Conservation (phyloP, 2,113 vertebrate species). For the Embiotoca jacksoni region DNA sequence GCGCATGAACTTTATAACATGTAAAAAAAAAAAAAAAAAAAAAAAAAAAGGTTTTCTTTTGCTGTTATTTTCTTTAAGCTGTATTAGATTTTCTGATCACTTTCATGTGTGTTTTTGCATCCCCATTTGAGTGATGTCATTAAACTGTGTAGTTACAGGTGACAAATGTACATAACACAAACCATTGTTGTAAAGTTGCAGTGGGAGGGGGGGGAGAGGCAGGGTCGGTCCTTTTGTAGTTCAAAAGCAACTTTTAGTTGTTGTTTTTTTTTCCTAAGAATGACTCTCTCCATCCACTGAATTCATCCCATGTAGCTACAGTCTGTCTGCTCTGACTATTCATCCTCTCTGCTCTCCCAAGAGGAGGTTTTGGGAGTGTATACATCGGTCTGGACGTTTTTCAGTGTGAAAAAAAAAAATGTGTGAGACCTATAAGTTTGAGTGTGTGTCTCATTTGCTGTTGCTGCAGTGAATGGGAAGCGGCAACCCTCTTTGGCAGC, state of each 20-base stretch:
- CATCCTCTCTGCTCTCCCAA: slow-evolving; percentile 48
- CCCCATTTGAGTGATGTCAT: slow-evolving; percentile 79
- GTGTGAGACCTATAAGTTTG: slow-evolving; percentile 71
- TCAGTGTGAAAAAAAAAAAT: slow-evolving; percentile 57
- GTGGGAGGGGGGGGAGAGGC: slow-evolving; percentile 39
- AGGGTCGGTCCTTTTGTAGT: slow-evolving; percentile 65
- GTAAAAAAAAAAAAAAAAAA: slow-evolving; percentile 64
- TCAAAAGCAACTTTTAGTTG: slow-evolving; percentile 57
- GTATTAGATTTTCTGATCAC: slow-evolving; percentile 72
- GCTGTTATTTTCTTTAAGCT: slow-evolving; percentile 62
- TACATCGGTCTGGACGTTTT: slow-evolving; percentile 59
- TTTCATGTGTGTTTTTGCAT: slow-evolving; percentile 80
- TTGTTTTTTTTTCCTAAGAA: slow-evolving; percentile 65
- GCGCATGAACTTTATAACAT: slow-evolving; percentile 85
- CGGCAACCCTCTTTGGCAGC: slow-evolving; percentile 93
- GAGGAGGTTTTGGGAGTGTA: slow-evolving; percentile 56
- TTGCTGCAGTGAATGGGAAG: slow-evolving; percentile 89
- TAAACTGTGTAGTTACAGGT: slow-evolving; percentile 78
- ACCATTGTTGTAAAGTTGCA: slow-evolving; percentile 69
- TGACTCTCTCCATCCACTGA: slow-evolving; percentile 64
- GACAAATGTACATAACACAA: slow-evolving; percentile 85
- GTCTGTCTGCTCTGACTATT: slow-evolving; percentile 63
- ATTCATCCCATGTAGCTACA: slow-evolving; percentile 66
- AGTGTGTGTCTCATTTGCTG: slow-evolving; percentile 76
- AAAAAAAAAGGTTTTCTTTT: slow-evolving; percentile 74